Conservation (phyloP, 1,140 invertebrate genomes). For the Reticulitermes speratus region DNA sequence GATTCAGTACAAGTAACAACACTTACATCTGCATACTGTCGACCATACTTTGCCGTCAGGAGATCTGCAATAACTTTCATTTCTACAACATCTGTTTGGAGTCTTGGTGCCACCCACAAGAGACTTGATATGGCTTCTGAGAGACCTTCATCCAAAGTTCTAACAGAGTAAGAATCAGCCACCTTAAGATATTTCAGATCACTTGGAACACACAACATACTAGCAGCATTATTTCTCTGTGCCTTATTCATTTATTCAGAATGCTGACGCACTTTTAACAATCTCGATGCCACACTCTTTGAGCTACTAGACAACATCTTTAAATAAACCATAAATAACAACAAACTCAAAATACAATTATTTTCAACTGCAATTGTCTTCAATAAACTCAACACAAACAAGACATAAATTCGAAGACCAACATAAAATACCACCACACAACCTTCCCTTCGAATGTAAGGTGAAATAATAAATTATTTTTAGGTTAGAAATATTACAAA, state of each 20-base stretch:
- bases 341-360: too few relatives aligned
- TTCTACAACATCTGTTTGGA: constrained; percentile 81
- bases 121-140: constrained; percentile 94
- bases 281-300: too few relatives aligned
- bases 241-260: too few relatives aligned
- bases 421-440: too few relatives aligned
- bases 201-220: background rate
- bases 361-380: too few relatives aligned
- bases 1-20: background rate
- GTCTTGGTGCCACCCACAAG: constrained; percentile 93
- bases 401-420: too few relatives aligned
- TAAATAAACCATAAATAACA: too few relatives aligned
- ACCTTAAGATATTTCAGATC: background rate
- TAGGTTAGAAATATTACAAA: background rate
- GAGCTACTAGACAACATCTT: too few relatives aligned
- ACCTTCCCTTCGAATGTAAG: too few relatives aligned
- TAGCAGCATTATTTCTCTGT: background rate
- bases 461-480: too few relatives aligned
- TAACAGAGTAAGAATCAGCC: constrained; percentile 42
- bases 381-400: too few relatives aligned
- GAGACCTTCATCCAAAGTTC: constrained; percentile 90
- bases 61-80: constrained; percentile 92
- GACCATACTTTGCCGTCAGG: constrained; percentile 90
- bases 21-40: constrained; percentile 63
- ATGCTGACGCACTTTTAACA: background rate